Percentiles rank a stretch among this genome's conserved stretches.
phyloP scores from a whole-genome alignment of 1,140 invertebrate species.

The Heliconius melpomene region DNA sequence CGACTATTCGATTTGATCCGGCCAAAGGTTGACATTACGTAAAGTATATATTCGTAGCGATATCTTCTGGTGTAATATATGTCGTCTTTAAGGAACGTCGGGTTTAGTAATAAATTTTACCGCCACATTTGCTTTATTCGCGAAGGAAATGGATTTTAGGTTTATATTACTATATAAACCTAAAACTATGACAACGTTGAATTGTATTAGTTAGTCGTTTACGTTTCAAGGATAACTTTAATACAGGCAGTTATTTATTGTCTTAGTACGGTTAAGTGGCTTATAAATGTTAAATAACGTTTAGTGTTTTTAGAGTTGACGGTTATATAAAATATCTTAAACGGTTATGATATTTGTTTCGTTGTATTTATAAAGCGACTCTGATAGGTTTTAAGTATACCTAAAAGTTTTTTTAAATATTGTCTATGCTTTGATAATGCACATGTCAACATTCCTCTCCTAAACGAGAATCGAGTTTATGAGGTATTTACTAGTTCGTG shows the following conservation, averaged over 20 bases:
- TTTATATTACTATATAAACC: slow-evolving; percentile 6
- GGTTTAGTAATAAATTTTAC: slow-evolving; percentile 10
- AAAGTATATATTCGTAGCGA: background rate
- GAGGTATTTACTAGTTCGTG: too few species aligned
- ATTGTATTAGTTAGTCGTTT: background rate
- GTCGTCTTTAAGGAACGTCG: slow-evolving; percentile 17
- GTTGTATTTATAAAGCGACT: too few species aligned
- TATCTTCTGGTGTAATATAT: slow-evolving; percentile 1
- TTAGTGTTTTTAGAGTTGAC: background rate
- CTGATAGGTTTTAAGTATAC: too few species aligned
- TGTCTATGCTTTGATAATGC: too few species aligned
- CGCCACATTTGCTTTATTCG: slow-evolving; percentile 7
- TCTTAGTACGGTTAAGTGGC: background rate
- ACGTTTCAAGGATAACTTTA: background rate
- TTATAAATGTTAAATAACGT: background rate
- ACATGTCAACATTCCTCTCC: background rate
- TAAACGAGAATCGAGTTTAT: background rate
- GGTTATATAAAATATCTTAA: background rate
- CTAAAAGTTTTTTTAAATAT: too few species aligned
- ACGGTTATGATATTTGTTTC: too few species aligned
- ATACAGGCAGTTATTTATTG: background rate
- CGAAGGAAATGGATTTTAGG: background rate
- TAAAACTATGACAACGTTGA: slow-evolving; percentile 4
- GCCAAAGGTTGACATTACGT: background rate
- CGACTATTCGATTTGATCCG: slow-evolving; percentile 43